Conservation (phyloP, 2,888 invertebrate genomes). For the Acleris literana region DNA sequence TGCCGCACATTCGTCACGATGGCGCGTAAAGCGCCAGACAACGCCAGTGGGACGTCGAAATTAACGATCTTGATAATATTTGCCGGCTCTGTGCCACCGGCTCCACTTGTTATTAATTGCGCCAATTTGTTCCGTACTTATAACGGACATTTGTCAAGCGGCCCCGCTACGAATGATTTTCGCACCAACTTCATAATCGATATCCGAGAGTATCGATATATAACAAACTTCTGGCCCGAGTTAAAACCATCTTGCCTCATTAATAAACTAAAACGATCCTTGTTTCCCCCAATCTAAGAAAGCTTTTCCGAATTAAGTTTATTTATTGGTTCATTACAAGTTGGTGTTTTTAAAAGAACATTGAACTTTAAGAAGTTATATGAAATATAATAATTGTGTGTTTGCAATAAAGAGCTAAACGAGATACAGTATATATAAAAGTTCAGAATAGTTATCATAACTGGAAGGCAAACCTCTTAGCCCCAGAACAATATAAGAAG, state of each 20-base stretch:
- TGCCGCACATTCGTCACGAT: constrained; percentile 56
- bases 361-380: constrained; percentile 2
- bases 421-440: constrained; percentile 67
- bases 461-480: constrained; percentile 78
- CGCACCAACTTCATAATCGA: constrained; percentile 80
- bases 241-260: constrained; percentile 62
- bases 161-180: constrained; percentile 74
- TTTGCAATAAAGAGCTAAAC: constrained; percentile 63
- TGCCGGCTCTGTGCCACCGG: constrained; percentile 77
- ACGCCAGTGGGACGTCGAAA: constrained; percentile 74
- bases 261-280: constrained; percentile 62
- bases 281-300: constrained; percentile 51
- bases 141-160: constrained; percentile 80
- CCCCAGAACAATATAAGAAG: constrained; percentile 82
- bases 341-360: no score
- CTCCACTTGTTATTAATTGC: constrained; percentile 77
- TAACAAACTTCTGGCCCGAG: constrained; percentile 59
- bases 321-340: constrained; percentile 23
- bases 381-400: constrained; percentile 47
- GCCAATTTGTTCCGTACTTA: constrained; percentile 81
- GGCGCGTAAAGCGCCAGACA: constrained; percentile 54
- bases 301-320: constrained; percentile 44
- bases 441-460: constrained; percentile 78
- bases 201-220: constrained; percentile 71
- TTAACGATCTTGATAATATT: constrained; percentile 83